Percentiles rank a stretch among this genome's conserved stretches.
Conservation (phyloP, 2,113 vertebrate species). For the Corythornis cristatus region DNA sequence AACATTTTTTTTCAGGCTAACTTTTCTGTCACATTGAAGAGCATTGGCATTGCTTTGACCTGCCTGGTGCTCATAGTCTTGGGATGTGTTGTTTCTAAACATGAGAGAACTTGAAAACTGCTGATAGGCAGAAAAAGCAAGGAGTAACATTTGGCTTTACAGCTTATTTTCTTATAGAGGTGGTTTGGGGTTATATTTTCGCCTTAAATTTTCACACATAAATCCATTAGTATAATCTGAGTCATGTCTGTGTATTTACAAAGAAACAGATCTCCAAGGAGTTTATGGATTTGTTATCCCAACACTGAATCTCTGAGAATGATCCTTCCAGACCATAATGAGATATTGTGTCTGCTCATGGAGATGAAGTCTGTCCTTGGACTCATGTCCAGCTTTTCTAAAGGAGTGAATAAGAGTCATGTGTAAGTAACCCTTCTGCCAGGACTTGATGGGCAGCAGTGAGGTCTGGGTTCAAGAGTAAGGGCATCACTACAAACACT, state of each 20-base stretch:
- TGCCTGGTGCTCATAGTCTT: background rate
- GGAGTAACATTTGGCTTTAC: background rate
- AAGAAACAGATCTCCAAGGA: slow-evolving; percentile 24
- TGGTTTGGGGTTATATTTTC: slow-evolving; percentile 25
- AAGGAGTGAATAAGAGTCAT: background rate
- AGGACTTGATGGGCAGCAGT: background rate
- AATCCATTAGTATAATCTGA: slow-evolving; percentile 23
- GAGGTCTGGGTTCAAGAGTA: background rate
- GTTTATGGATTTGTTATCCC: background rate
- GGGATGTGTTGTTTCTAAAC: background rate
- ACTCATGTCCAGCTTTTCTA: background rate
- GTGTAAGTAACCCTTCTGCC: background rate
- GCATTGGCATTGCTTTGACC: background rate
- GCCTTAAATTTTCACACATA: slow-evolving; percentile 40
- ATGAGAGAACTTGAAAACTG: slow-evolving; percentile 28
- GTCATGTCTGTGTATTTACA: slow-evolving; percentile 29
- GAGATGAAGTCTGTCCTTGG: background rate
- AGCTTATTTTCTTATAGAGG: background rate
- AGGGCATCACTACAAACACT: background rate
- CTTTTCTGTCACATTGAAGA: background rate
- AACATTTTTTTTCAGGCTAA: background rate
- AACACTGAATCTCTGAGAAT: background rate
- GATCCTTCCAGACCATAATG: background rate
- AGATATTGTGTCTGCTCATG: background rate
- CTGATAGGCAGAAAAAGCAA: background rate